Conservation (phyloP, 2,113 vertebrate species). For the Salvator merianae region DNA sequence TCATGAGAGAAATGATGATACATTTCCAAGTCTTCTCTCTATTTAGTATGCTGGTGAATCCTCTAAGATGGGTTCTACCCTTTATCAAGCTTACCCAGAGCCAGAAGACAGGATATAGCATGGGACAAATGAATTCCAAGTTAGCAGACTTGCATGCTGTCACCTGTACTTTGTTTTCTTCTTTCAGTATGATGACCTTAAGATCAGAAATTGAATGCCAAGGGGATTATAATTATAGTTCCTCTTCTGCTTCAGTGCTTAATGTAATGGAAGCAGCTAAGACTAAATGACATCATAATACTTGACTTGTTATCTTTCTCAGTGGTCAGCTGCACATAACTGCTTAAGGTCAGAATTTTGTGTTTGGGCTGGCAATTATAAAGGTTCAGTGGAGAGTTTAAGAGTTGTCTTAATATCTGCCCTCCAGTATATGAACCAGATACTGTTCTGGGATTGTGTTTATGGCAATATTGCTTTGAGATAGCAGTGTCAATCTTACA, state of each 20-base stretch:
- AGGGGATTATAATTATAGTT: background rate
- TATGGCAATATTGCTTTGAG: background rate
- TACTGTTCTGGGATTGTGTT: background rate
- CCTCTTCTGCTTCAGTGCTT: background rate
- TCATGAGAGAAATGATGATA: too few species aligned
- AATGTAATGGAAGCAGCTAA: background rate
- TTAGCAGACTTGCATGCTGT: background rate
- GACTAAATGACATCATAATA: background rate
- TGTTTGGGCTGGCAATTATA: slow-evolving; percentile 1
- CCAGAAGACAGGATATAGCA: background rate
- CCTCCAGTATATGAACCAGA: background rate
- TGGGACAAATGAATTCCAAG: background rate
- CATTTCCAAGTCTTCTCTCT: too few species aligned
- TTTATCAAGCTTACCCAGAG: background rate
- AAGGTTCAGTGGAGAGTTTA: background rate
- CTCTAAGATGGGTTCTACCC: background rate
- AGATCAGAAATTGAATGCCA: background rate
- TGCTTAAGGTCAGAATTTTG: background rate
- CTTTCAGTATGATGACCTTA: background rate
- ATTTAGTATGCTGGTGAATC: background rate
- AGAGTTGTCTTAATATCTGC: background rate
- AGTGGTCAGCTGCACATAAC: background rate
- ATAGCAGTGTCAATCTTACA: background rate
- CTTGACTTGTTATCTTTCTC: background rate
- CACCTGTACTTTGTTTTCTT: background rate